Conservation (phyloP, 2,113 vertebrate species). For the Colinus virginianus region DNA sequence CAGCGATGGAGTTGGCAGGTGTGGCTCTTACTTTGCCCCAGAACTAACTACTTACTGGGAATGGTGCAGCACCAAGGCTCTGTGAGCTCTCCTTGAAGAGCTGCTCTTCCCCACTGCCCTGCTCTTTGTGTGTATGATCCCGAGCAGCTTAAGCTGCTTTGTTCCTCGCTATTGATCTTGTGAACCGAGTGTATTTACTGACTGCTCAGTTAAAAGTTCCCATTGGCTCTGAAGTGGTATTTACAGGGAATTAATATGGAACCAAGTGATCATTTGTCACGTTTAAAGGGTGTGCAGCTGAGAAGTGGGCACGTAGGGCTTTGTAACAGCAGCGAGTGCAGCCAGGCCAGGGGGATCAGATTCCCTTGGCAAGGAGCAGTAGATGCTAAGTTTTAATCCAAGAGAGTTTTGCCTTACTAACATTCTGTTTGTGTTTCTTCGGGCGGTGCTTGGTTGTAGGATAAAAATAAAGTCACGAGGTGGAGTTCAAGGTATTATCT, state of each 20-base stretch:
- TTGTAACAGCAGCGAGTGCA: background rate
- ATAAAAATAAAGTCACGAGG: background rate
- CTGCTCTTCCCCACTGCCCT: background rate
- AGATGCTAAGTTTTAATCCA: background rate
- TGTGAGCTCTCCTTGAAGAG: background rate
- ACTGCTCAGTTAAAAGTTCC: background rate
- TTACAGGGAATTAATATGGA: background rate
- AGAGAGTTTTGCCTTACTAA: background rate
- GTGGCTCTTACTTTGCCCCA: background rate
- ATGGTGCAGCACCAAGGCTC: no score
- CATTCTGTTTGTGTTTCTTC: slow-evolving; percentile 21
- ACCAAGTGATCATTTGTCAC: background rate
- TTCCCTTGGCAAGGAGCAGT: background rate
- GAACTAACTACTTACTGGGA: background rate
- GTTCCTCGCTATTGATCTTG: background rate
- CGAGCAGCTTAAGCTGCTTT: background rate
- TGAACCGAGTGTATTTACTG: background rate
- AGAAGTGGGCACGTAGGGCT: background rate
- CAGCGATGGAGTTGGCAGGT: background rate
- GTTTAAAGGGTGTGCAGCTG: background rate
- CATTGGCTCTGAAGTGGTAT: background rate
- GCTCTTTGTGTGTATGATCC: fast-evolving
- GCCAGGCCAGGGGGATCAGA: background rate
- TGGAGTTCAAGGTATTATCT: background rate
- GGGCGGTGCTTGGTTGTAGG: background rate